Evolutionary conservation across 2,888 invertebrate species (phyloP).

Genomic region (Ectemnius cavifrons): DNA sequence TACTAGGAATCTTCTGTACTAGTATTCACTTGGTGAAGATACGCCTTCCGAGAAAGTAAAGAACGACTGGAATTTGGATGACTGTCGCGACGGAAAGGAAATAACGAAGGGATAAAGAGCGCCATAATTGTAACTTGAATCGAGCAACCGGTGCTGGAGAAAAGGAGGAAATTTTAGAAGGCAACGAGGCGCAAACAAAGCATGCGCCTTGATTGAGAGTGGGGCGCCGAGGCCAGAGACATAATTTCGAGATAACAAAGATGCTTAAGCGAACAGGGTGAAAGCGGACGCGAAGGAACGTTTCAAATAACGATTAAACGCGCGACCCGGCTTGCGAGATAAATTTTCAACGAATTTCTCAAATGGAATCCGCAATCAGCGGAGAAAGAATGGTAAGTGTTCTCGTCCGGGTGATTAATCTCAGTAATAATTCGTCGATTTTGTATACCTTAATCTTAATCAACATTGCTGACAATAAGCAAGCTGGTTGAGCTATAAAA

Average conservation of each 20-base stretch:
- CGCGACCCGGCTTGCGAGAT: too few species aligned
- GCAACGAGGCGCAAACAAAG: not conserved
- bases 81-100: slow-evolving; percentile 13
- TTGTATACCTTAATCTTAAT: too few species aligned
- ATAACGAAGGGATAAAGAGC: slow-evolving; percentile 7
- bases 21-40: too few species aligned
- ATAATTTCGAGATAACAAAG: slow-evolving; percentile 3
- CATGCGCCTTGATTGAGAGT: not conserved
- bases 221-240: not conserved
- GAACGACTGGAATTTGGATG: too few species aligned
- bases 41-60: too few species aligned
- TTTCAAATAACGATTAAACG: slow-evolving; percentile 1
- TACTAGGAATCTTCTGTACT: too few species aligned
- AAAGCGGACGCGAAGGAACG: not conserved
- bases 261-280: not conserved
- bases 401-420: too few species aligned
- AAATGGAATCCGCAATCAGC: slow-evolving; percentile 1
- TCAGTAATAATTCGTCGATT: too few species aligned
- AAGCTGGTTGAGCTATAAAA: not conserved
- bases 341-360: not conserved
- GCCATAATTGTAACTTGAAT: slow-evolving; percentile 10
- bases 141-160: not conserved
- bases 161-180: not conserved
- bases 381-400: too few species aligned
- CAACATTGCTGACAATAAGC: not conserved